phyloP scores from a whole-genome alignment of 2,888 invertebrate species.

The Athalia circularis region DNA sequence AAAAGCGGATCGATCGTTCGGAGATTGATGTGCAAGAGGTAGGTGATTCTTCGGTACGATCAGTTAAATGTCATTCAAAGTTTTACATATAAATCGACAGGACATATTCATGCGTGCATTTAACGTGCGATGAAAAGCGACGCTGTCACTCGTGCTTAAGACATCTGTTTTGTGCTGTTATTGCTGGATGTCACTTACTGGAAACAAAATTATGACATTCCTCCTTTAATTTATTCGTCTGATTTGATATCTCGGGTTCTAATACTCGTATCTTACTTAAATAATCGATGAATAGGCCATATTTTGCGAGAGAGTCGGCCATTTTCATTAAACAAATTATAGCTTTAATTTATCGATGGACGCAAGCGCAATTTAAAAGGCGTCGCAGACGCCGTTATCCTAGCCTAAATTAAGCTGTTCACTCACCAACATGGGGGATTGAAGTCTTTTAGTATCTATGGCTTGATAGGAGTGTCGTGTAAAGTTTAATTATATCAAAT shows the following conservation, averaged over 20 bases:
- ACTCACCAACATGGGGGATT: no score
- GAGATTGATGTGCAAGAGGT: background rate
- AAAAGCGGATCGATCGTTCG: background rate
- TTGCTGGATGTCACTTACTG: conserved; percentile 78
- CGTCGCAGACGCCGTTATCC: background rate
- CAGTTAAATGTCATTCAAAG: no score
- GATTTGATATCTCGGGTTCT: conserved; percentile 85
- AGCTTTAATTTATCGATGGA: background rate
- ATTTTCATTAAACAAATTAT: conserved; percentile 71
- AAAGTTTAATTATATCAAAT: background rate
- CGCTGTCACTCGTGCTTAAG: conserved; percentile 12
- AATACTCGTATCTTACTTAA: conserved; percentile 87
- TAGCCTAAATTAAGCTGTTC: no score
- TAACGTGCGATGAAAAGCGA: conserved; percentile 4
- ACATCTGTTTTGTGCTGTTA: conserved; percentile 7
- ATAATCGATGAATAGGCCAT: conserved; percentile 93
- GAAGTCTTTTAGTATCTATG: no score
- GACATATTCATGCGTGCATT: background rate
- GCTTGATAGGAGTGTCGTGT: background rate
- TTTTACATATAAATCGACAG: background rate
- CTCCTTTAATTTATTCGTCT: conserved; percentile 89
- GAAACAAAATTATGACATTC: conserved; percentile 91
- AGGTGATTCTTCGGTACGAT: background rate
- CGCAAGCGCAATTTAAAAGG: background rate
- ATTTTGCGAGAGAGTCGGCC: conserved; percentile 84